Evolutionary conservation across 2,113 vertebrate genomes (phyloP), one percentile per base, ranked within the genome.

Genomic region (Labeo rohita): DNA sequence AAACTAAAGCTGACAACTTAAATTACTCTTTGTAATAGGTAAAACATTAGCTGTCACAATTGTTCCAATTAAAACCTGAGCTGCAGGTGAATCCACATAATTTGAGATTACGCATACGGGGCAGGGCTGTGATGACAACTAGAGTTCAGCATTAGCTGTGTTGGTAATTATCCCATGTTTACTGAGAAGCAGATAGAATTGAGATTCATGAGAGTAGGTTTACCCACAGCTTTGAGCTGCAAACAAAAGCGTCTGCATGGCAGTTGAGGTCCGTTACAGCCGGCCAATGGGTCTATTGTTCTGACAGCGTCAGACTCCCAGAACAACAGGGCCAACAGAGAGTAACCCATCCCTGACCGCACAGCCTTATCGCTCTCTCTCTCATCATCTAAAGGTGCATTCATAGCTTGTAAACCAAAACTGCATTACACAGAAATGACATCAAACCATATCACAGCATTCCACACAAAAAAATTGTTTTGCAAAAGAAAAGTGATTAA

Each of bases 111-210:
- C 21, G 45, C 72, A 49, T 47, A 28, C 6, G n/a, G 4, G 45
- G 9, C 34, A 59, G 43, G 59, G 21, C 39, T 21, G 6, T 28
- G 28, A 28, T 28, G 28, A 28, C 28, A 28, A 28, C 28, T 28
- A 28, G 28, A 28, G 28, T 28, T 28, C 28, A 56, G 54, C 6
- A 21, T 52, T 80, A 89, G 87, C 87, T 93, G 90, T 88, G 92
- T 84, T 72, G 18, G 73, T 83, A 56, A 47, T 88, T 82, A 73
- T 87, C 86, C 86, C 70, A 84, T 0, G 18, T 84, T 88, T 87
- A 84, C 87, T 61, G 34, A 86, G 72, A 93, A 87, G 87, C 90
- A 82, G 76, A 89, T 87, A 90, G 88, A 93, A 92, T 75, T 90
- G 88, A 87, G 90, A 90, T 91, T 87, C 91, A 90, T 84, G 85